Evolutionary conservation across 2,888 invertebrate species (phyloP).

Genomic region (Amblyteles armatorius): DNA sequence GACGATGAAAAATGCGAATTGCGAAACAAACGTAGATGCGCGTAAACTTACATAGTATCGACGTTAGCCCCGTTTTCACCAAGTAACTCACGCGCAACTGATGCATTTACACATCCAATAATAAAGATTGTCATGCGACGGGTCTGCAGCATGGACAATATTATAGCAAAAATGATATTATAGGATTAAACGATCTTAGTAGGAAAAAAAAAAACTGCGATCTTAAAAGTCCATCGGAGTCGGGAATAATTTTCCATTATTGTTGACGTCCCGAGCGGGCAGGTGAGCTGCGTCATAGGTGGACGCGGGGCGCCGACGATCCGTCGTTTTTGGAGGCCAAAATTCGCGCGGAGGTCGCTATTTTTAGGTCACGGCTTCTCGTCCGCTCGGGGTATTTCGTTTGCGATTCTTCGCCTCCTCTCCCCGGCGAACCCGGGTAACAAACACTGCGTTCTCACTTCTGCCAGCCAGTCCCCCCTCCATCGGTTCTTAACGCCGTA

Average conservation of each 20-base stretch:
- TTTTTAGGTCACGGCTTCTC: constrained; percentile 77
- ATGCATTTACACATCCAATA: constrained; percentile 26
- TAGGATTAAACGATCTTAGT: too few relatives aligned
- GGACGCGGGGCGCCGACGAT: constrained; percentile 27
- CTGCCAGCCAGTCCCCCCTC: constrained; percentile 24
- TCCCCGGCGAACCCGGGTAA: constrained; percentile 26
- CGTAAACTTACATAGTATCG: constrained; percentile 13
- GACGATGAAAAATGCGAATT: background rate
- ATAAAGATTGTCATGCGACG: background rate
- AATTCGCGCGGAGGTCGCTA: constrained; percentile 73
- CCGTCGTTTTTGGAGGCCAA: constrained; percentile 71
- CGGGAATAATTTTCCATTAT: background rate
- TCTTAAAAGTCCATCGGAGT: background rate
- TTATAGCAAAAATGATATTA: background rate
- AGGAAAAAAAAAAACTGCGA: too few relatives aligned
- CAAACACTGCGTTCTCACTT: constrained; percentile 1
- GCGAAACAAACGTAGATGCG: constrained; percentile 3
- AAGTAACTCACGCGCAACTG: background rate
- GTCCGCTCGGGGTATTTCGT: constrained; percentile 56
- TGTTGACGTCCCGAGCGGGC: background rate
- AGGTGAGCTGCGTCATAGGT: constrained; percentile 43
- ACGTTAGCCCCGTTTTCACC: constrained; percentile 18
- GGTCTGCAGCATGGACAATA: background rate
- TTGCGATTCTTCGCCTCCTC: constrained; percentile 52
- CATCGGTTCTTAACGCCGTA: background rate